phyloP scores from a whole-genome alignment of 2,888 invertebrate species.

The Synanthedon myopaeformis region DNA sequence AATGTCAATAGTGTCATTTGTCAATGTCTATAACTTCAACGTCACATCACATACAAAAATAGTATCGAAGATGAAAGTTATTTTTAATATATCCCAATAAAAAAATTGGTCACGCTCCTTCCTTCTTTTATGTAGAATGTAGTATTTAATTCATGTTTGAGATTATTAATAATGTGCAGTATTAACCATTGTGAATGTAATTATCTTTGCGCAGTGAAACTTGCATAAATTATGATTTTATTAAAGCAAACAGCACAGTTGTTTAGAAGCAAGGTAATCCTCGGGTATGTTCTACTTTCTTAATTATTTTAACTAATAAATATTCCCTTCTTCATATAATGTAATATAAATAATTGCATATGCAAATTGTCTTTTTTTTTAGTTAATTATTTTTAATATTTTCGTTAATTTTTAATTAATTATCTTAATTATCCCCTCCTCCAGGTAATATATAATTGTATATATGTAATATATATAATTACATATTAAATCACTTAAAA shows the following conservation, averaged over 20 bases:
- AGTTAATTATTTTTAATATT: constrained; percentile 18
- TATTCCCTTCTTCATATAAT: too few relatives aligned
- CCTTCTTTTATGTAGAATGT: constrained; percentile 27
- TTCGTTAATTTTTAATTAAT: constrained; percentile 30
- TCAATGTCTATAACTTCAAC: constrained; percentile 9
- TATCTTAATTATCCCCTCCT: background rate
- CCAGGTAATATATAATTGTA: background rate
- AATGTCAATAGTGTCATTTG: constrained; percentile 1
- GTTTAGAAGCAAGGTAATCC: constrained; percentile 46
- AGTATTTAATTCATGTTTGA: constrained; percentile 20
- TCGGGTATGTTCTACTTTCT: constrained; percentile 30
- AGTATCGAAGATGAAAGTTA: constrained; percentile 63
- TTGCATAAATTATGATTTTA: constrained; percentile 61
- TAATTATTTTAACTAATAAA: background rate
- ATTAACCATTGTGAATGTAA: background rate
- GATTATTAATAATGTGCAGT: constrained; percentile 11
- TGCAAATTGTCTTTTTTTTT: background rate
- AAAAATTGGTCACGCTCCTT: constrained; percentile 26
- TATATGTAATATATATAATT: background rate
- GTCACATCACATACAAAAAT: constrained; percentile 42
- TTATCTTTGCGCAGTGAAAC: constrained; percentile 13
- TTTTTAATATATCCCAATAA: constrained; percentile 45
- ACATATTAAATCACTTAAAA: background rate
- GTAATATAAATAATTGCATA: too few relatives aligned
- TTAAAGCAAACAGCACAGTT: constrained; percentile 51